Evolutionary conservation across 2,888 invertebrate species (phyloP).

Genomic region (Brenthis hecate): DNA sequence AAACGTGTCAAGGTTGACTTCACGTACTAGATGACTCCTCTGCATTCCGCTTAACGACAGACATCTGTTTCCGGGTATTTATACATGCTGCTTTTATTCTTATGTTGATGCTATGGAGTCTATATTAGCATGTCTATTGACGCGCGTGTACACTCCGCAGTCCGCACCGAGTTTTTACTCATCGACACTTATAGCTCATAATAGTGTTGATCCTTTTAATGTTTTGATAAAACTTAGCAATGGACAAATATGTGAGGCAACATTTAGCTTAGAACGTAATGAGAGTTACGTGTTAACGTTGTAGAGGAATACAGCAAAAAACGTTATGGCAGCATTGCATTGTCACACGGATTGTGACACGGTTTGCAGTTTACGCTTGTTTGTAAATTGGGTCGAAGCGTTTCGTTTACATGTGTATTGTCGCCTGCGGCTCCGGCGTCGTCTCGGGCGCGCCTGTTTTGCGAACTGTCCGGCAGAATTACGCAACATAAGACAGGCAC

Average conservation of each 20-base stretch:
- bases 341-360: constrained; percentile 44
- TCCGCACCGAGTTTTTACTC: constrained; percentile 40
- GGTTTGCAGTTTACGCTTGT: constrained; percentile 46
- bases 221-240: constrained; percentile 26
- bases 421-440: constrained; percentile 42
- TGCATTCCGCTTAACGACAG: constrained; percentile 49
- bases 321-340: constrained; percentile 38
- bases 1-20: constrained; percentile 65
- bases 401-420: constrained; percentile 43
- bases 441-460: constrained; percentile 34
- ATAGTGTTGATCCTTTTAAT: constrained; percentile 40
- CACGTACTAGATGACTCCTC: constrained; percentile 46
- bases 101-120: constrained; percentile 36
- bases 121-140: constrained; percentile 39
- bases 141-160: constrained; percentile 29
- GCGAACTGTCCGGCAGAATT: constrained; percentile 45
- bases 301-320: constrained; percentile 32
- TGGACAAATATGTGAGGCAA: constrained; percentile 22
- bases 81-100: constrained; percentile 45
- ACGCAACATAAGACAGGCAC: constrained; percentile 47
- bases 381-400: constrained; percentile 48
- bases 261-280: constrained; percentile 23
- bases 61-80: constrained; percentile 61
- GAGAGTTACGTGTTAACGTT: constrained; percentile 24
- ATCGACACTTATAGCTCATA: constrained; percentile 39